Percentiles rank a stretch among this genome's conserved stretches.
phyloP scores from a whole-genome alignment of 2,888 invertebrate genomes.

The Sialis fuliginosa region DNA sequence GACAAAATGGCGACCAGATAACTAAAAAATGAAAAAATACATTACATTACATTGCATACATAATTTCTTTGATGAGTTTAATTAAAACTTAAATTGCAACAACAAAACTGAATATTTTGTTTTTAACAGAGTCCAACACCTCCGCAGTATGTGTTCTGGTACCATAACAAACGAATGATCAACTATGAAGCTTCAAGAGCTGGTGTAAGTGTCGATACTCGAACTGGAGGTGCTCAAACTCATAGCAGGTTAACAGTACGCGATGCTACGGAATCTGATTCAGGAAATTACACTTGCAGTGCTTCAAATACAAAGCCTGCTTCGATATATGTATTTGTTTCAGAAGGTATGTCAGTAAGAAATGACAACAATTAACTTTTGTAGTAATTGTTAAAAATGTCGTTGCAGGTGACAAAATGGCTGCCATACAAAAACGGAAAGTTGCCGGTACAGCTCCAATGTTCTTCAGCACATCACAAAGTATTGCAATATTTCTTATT shows the following conservation, averaged over 20 bases:
- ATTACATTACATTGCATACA: too few relatives aligned
- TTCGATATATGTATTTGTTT: slow-evolving; percentile 77
- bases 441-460: too few relatives aligned
- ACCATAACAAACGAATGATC: slow-evolving; percentile 86
- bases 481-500: too few relatives aligned
- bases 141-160: slow-evolving; percentile 91
- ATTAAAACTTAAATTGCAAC: too few relatives aligned
- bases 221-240: slow-evolving; percentile 54
- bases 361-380: too few relatives aligned
- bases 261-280: slow-evolving; percentile 66
- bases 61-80: too few relatives aligned
- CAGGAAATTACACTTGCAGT: slow-evolving; percentile 82
- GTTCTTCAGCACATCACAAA: too few relatives aligned
- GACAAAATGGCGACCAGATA: too few relatives aligned
- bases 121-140: slow-evolving; percentile 70
- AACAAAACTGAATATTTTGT: not conserved
- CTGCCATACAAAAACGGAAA: slow-evolving; percentile 69
- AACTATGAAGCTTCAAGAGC: slow-evolving; percentile 78
- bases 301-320: slow-evolving; percentile 81
- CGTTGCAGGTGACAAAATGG: slow-evolving; percentile 71
- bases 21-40: too few relatives aligned
- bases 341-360: slow-evolving; percentile 43
- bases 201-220: slow-evolving; percentile 58
- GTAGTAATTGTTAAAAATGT: not conserved
- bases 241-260: slow-evolving; percentile 72